Evolutionary conservation across 2,113 vertebrate species (phyloP).

Genomic region (Onychostruthus taczanowskii): DNA sequence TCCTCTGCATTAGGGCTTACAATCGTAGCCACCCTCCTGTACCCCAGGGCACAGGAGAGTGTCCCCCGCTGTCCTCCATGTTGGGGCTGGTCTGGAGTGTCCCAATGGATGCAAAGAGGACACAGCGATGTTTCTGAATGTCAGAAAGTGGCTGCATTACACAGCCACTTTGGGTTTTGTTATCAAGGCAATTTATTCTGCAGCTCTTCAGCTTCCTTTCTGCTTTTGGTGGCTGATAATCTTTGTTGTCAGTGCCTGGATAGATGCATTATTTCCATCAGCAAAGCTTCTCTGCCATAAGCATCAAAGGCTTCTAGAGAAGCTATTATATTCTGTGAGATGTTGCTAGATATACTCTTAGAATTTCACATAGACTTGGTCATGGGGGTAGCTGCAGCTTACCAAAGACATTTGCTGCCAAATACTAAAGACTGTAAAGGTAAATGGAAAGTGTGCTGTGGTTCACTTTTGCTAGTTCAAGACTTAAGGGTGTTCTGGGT

Average conservation of each 20-base stretch:
- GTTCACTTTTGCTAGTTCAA: background rate
- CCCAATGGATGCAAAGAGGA: too few relatives aligned
- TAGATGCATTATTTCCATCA: background rate
- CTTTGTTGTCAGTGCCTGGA: background rate
- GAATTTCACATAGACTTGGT: rapidly evolving
- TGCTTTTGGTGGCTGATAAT: background rate
- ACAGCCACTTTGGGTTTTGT: background rate
- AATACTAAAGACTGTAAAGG: background rate
- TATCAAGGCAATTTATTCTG: constrained; percentile 7
- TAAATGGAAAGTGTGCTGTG: background rate
- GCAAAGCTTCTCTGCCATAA: background rate
- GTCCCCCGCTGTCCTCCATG: too few relatives aligned
- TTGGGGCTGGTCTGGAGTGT: too few relatives aligned
- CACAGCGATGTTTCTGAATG: background rate
- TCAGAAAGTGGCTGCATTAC: background rate
- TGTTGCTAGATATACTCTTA: rapidly evolving
- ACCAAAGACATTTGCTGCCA: background rate
- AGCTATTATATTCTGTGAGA: background rate
- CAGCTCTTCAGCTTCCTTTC: background rate
- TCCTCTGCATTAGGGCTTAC: too few relatives aligned
- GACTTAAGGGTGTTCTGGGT: background rate
- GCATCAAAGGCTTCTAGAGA: background rate
- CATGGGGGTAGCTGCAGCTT: background rate
- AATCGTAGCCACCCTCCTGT: too few relatives aligned
- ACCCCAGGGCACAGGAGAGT: too few relatives aligned